These are phyloP conservation scores for Zoanthus gigantus DNA, from an alignment of 92 coral and sea anemone genomes.

Conservation along the genomic window DNA sequence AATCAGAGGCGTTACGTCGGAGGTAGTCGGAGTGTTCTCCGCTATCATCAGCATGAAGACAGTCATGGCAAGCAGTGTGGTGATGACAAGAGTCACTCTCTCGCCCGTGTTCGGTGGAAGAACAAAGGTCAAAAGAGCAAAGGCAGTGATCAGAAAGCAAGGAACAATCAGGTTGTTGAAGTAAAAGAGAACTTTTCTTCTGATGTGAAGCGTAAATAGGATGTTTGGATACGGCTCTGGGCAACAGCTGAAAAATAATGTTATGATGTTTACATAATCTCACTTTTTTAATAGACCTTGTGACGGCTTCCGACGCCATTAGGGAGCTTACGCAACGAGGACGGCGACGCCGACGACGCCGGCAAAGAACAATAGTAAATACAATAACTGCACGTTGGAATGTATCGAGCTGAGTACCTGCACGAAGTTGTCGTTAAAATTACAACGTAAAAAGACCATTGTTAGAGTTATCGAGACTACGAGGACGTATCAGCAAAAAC, in stretches of 20 bases:
- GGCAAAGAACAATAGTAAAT: too few relatives aligned
- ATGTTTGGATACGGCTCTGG: slow-evolving; percentile 95
- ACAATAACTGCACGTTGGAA: too few relatives aligned
- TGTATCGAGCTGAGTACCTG: too few relatives aligned
- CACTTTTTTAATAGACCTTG: too few relatives aligned
- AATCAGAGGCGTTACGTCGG: slow-evolving; percentile 96
- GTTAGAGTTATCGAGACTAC: too few relatives aligned
- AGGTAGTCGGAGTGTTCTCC: slow-evolving; percentile 97
- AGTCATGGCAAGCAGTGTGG: slow-evolving; percentile 94
- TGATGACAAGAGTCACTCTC: slow-evolving; percentile 97
- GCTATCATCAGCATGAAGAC: slow-evolving; percentile 99
- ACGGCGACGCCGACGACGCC: too few relatives aligned
- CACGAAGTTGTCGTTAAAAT: too few relatives aligned
- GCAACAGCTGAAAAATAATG: slow-evolving; percentile 78
- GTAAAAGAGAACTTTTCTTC: slow-evolving; percentile 95
- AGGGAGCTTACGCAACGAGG: too few relatives aligned
- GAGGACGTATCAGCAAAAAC: too few relatives aligned
- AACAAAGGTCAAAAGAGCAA: slow-evolving; percentile 94
- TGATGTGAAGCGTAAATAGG: slow-evolving; percentile 88
- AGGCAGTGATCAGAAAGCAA: slow-evolving; percentile 94
- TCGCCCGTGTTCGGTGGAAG: slow-evolving; percentile 98
- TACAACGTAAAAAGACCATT: too few relatives aligned
- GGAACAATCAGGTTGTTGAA: slow-evolving; percentile 96
- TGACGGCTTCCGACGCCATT: too few relatives aligned
- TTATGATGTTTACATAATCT: background rate